Evolutionary conservation across 2,113 vertebrate genomes (phyloP).

Genomic region (Phoxinus phoxinus): DNA sequence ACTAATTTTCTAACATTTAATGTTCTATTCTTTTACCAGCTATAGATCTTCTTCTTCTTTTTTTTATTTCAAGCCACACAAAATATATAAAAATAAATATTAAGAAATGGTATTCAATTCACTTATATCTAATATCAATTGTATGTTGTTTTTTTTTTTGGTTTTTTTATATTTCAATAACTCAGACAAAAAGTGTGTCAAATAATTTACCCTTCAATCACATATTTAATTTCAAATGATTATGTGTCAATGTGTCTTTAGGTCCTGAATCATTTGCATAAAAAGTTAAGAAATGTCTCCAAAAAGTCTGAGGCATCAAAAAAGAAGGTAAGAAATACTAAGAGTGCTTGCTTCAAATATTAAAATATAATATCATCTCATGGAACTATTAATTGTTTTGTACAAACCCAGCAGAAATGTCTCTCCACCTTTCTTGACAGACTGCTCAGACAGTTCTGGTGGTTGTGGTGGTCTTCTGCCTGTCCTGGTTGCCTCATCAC

Average conservation of each 20-base stretch:
- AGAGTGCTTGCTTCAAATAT: background rate
- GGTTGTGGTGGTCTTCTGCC: slow-evolving; percentile 96
- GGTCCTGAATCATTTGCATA: slow-evolving; percentile 96
- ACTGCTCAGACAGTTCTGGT: slow-evolving; percentile 96
- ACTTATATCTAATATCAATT: background rate
- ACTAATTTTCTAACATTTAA: no score
- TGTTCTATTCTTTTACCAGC: no score
- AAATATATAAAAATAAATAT: background rate
- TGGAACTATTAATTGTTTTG: background rate
- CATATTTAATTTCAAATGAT: background rate
- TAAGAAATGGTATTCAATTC: background rate
- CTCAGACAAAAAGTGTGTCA: background rate
- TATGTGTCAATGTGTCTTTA: slow-evolving; percentile 68
- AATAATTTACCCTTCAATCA: background rate
- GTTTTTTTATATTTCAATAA: background rate
- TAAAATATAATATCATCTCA: background rate
- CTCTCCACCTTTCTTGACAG: slow-evolving; percentile 70
- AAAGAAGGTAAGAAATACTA: slow-evolving; percentile 86
- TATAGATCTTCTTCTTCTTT: background rate
- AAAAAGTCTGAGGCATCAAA: slow-evolving; percentile 98
- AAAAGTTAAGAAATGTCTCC: slow-evolving; percentile 94
- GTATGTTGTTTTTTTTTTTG: background rate
- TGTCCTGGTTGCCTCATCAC: slow-evolving; percentile 97
- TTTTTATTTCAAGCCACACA: background rate
- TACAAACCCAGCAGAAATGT: background rate